Percentiles rank a stretch among this genome's conserved stretches.
These are phyloP conservation scores for Crotalus helleri DNA, from an alignment of 2,113 vertebrate genomes.

Conservation along the genomic window DNA sequence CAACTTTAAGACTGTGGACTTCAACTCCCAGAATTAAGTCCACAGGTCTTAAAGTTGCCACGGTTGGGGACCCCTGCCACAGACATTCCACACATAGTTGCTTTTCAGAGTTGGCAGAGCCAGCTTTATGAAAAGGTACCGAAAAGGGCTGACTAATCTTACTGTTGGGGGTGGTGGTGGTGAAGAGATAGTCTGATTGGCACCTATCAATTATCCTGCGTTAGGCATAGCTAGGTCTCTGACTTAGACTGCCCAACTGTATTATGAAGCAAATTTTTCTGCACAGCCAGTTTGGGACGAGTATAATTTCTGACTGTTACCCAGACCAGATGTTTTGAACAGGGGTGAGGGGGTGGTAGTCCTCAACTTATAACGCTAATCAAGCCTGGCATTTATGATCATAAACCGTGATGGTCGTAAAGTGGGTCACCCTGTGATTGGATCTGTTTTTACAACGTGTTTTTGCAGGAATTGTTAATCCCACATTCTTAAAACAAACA, in stretches of 20 bases:
- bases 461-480: background rate
- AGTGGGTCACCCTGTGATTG: no score
- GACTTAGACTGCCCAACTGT: background rate
- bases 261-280: conserved; percentile 20
- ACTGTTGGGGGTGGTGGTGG: conserved; percentile 19
- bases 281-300: background rate
- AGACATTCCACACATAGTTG: background rate
- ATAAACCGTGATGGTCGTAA: no score
- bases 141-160: conserved; percentile 23
- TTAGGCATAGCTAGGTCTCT: conserved; percentile 20
- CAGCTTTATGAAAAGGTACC: conserved; percentile 26
- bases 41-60: no score
- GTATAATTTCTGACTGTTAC: background rate
- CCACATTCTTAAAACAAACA: no score
- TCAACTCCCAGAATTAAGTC: no score
- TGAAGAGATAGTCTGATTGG: conserved; percentile 55
- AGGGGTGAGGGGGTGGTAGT: background rate
- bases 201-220: background rate
- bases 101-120: background rate
- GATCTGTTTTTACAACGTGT: no score
- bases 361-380: no score
- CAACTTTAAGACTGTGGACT: no score
- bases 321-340: background rate
- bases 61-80: no score
- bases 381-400: no score